Evolutionary conservation across 1,140 invertebrate genomes (phyloP).

Genomic region (Papilio glaucus): DNA sequence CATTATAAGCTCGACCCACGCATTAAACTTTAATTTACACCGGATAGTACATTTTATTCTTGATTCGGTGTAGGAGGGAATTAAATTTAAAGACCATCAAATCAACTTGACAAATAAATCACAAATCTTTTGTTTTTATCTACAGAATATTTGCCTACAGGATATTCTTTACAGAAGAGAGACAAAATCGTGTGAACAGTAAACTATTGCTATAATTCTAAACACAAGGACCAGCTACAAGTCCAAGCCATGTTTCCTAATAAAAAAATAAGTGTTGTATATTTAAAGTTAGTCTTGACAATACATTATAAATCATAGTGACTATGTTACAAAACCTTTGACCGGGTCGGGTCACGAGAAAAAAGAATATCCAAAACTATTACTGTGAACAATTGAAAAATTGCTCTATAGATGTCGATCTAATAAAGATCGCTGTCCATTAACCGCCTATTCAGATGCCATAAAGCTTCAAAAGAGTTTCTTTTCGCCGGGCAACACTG

Average conservation of each 20-base stretch:
- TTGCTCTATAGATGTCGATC: constrained; percentile 31
- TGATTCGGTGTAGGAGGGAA: background rate
- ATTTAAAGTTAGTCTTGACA: background rate
- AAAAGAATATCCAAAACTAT: constrained; percentile 10
- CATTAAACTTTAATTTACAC: constrained; percentile 29
- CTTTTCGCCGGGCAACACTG: constrained; percentile 10
- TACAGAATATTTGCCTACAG: background rate
- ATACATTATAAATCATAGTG: constrained; percentile 12
- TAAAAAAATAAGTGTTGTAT: too few species aligned
- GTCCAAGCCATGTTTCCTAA: too few species aligned
- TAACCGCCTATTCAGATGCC: constrained; percentile 24
- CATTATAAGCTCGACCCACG: constrained; percentile 25
- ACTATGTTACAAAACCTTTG: background rate
- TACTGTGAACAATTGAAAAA: constrained; percentile 33
- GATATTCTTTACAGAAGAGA: too few species aligned
- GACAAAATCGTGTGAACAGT: too few species aligned
- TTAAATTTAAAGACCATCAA: background rate
- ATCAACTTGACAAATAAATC: background rate
- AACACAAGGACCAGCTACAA: too few species aligned
- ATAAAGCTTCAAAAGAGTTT: constrained; percentile 26
- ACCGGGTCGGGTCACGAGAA: background rate
- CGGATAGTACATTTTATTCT: constrained; percentile 10
- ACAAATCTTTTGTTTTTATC: background rate
- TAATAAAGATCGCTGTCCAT: constrained; percentile 33
- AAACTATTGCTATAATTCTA: too few species aligned